Evolutionary conservation across 2,888 invertebrate genomes (phyloP), one percentile per base, ranked within the genome.

Genomic region (Oasisia sp.): DNA sequence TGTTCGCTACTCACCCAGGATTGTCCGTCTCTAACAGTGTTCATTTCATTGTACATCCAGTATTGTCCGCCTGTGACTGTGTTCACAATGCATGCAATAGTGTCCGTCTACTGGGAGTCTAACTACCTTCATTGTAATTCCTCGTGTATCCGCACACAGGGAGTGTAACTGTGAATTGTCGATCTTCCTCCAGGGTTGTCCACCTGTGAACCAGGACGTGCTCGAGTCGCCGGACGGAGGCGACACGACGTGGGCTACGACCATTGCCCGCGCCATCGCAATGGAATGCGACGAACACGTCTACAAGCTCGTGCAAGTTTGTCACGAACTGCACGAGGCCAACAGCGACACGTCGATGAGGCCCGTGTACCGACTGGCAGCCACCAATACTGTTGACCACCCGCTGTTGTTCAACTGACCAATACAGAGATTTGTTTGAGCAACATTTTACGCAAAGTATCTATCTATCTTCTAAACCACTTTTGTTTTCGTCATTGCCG

Each of bases 301-400:
- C 32, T 92, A 91, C 89, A 93, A 93, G 89, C 91, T 93, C 38
- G 92, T 92, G 14, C 93, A 93, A 50, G 91, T 93, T 45, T 93
- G 92, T 27, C 32, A 74, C 32, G 92, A 93, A 0, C n/a, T 93
- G 92, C 45, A 74, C 32, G 32, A 32, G n/a, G 27, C 8, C 27
- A 74, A 74, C 19, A 74, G 74, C 27, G 74, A 74, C 74, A 7
- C 74, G 27, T 74, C 74, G 74, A 74, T 74, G 74, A 19, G 7
- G 27, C 74, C 74, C 19, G 27, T 74, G 19, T 74, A 74, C 74
- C 74, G 74, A 3, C 27, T 27, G 74, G 74, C 74, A 7, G 74
- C 74, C 74, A 5, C 14, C 74, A n/a, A 27, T 27, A 27, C 74
- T 19, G 74, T 74, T n/a, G 74, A 19, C 74, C 27, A 74, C 74